Conservation (phyloP, 2,797 vertebrate genomes). For the Anguilla marmorata region DNA sequence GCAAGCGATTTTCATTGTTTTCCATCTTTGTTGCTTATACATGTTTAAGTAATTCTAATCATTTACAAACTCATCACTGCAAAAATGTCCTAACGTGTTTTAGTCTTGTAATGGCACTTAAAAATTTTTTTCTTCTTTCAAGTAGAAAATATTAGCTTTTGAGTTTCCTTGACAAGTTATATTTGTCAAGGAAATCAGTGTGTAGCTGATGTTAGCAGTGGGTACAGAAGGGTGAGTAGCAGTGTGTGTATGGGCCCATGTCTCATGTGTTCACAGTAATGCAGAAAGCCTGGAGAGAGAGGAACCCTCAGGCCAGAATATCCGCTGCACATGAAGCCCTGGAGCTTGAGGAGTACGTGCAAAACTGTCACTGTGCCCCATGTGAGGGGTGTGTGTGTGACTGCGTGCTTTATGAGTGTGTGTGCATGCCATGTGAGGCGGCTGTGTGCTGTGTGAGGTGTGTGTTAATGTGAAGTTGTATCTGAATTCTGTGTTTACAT, state of each 20-base stretch:
- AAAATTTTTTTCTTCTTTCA: too few species aligned
- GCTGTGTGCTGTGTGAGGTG: constrained; percentile 5
- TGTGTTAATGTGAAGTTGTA: background rate
- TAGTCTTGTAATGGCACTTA: too few species aligned
- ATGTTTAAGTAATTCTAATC: background rate
- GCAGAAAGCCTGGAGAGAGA: constrained; percentile 98
- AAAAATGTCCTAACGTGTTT: background rate
- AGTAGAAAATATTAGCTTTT: too few species aligned
- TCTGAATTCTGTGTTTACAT: too few species aligned
- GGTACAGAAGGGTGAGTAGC: background rate
- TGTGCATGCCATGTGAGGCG: background rate
- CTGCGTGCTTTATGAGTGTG: background rate
- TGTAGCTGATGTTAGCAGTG: background rate
- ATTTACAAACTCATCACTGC: background rate
- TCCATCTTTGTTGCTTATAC: background rate
- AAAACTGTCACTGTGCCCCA: background rate
- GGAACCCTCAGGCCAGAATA: constrained; percentile 96
- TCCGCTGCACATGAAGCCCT: constrained; percentile 96
- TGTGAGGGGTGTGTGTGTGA: background rate
- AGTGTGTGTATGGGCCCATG: constrained; percentile 26
- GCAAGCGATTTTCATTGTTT: background rate
- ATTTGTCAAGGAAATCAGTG: background rate
- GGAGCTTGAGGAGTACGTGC: constrained; percentile 94
- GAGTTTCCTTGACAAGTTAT: too few species aligned
- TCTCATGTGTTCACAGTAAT: constrained; percentile 78